Percentiles rank a stretch among this genome's conserved stretches.
These are phyloP conservation scores for Caenorhabditis sulstoni DNA, from an alignment of 2,888 invertebrate species.

Conservation along the genomic window DNA sequence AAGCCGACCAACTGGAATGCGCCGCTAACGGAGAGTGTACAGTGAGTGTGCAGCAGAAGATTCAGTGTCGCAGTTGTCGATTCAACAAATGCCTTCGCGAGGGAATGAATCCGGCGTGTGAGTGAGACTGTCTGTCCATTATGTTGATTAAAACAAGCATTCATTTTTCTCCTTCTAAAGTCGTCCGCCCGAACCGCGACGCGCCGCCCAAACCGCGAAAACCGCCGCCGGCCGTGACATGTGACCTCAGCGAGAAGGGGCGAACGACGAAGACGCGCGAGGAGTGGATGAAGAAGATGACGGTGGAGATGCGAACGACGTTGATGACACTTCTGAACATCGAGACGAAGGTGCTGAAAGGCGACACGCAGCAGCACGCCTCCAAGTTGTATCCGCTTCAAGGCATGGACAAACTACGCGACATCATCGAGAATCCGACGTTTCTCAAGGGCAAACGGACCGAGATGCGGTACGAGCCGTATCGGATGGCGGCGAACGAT, in stretches of 20 bases:
- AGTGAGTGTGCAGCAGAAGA: constrained; percentile 64
- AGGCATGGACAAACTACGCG: constrained; percentile 71
- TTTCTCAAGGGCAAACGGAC: constrained; percentile 76
- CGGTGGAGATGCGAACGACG: constrained; percentile 77
- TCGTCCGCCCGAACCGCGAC: constrained; percentile 78
- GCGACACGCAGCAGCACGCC: constrained; percentile 75
- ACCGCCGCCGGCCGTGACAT: constrained; percentile 36
- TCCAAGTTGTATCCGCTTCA: constrained; percentile 75
- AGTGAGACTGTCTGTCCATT: constrained; percentile 23
- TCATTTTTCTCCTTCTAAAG: no score
- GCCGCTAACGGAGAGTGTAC: constrained; percentile 68
- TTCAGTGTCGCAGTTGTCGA: constrained; percentile 76
- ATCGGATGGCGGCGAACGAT: constrained; percentile 77
- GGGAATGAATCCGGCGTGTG: constrained; percentile 77
- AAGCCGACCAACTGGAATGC: constrained; percentile 78
- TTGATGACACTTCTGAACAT: constrained; percentile 78
- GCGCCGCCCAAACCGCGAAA: constrained; percentile 64
- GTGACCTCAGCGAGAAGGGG: constrained; percentile 34
- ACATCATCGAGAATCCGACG: constrained; percentile 73
- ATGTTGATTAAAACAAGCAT: no score
- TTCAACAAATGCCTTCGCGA: constrained; percentile 75
- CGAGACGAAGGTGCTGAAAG: constrained; percentile 75
- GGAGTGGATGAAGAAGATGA: constrained; percentile 74
- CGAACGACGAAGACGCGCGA: constrained; percentile 60
- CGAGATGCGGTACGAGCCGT: constrained; percentile 75